Base-by-base conservation (phyloP, 2,113 vertebrate genomes). In the Colistium nudipinnis region DNA sequence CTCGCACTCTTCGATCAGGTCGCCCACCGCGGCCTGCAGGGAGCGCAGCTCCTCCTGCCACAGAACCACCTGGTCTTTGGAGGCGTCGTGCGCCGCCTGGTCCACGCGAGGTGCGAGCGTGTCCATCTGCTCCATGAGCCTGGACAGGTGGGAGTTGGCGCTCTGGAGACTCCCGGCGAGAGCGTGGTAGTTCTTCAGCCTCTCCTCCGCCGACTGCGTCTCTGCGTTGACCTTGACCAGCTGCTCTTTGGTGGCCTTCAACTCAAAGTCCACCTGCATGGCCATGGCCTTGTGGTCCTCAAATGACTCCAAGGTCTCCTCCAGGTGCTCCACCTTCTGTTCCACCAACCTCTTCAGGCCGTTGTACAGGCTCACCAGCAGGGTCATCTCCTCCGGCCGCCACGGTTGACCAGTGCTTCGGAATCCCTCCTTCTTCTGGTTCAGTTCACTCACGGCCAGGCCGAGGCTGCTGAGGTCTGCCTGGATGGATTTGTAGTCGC, bases 401-500 rank as follows among this genome's bases (percentile, higher is more conserved):
- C 96, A 98, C 0, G 96, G 95, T 28, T 98, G 96, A 6, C 96
- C 96, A 0, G 95, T 95, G 86, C 95, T 97, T 0, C 95, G 92
- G 59, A 98, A 97, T 33, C 94, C 93, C 69, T 98, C 96, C 69
- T 98, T 98, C 83, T 97, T 97, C 77, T 98, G 95, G 87, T 96
- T 97, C 62, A 98, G 90, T 35, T 98, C 95, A 22, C 93, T 94
- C 52, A 97, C 91, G 2, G 95, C 96, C 5, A 92, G 80, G 47
- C 94, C 92, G 1, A 98, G 91, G 62, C 55, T 88, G 16, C 76
- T 41, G 16, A 94, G 88, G 76, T 98, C 95, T 1, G 57, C 86
- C 63, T 94, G 87, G 22, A 98, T 92, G 27, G 86, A 74, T 83
- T 72, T 93, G 85, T 93, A 96, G 39, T 92, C 88, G 0, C 92